A percentile compares a stretch with the other conserved stretches of the same genome.
phyloP scores from a whole-genome alignment of 2,797 vertebrate species.

The Coendou prehensilis region DNA sequence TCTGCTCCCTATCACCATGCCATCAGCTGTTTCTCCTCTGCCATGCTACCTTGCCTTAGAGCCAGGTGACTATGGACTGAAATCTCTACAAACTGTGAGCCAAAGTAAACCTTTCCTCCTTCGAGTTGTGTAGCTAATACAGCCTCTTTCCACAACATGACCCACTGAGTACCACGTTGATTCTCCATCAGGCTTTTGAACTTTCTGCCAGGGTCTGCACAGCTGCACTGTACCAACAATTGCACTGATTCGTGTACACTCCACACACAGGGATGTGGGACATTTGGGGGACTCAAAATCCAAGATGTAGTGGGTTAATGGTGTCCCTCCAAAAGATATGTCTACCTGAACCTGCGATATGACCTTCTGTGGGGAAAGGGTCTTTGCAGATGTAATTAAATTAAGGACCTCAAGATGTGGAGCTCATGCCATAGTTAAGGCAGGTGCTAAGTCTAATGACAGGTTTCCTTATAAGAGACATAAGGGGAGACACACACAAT shows the following conservation, averaged over 20 bases:
- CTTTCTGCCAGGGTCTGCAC: background rate
- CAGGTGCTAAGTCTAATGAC: background rate
- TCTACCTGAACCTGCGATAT: background rate
- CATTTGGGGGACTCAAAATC: background rate
- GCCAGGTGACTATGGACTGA: background rate
- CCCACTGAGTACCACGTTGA: background rate
- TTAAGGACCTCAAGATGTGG: background rate
- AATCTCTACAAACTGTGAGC: background rate
- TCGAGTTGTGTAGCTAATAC: background rate
- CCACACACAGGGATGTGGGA: background rate
- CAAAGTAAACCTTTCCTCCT: background rate
- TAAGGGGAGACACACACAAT: background rate
- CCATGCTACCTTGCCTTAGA: background rate
- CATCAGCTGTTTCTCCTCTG: background rate
- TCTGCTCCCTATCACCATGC: background rate
- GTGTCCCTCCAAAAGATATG: background rate
- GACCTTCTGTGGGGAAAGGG: background rate
- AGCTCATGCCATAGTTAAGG: background rate
- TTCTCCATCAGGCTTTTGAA: background rate
- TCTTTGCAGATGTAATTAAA: background rate
- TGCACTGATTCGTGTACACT: background rate
- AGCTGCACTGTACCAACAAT: background rate
- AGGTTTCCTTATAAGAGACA: background rate
- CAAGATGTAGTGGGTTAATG: background rate
- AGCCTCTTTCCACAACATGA: background rate